Evolutionary conservation across 1,140 invertebrate genomes (phyloP).

Genomic region (Dinoponera quadriceps): DNA sequence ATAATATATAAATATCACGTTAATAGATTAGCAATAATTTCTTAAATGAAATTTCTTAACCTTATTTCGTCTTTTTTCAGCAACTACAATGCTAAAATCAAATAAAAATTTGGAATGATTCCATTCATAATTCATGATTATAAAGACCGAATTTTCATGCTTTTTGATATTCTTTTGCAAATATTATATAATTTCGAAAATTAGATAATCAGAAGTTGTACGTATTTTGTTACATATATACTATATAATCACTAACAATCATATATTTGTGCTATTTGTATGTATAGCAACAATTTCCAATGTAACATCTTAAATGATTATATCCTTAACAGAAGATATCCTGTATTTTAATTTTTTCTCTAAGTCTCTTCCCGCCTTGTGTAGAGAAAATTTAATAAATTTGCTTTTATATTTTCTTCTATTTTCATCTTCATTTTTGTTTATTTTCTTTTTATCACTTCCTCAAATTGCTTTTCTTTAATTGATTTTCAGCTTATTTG

Average conservation of each 20-base stretch:
- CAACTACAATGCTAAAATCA: conserved; percentile 42
- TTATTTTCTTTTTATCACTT: conserved; percentile 71
- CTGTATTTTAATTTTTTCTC: neutral
- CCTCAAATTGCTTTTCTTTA: conserved; percentile 29
- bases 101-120: conserved; percentile 64
- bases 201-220: neutral
- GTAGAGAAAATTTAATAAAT: conserved; percentile 7
- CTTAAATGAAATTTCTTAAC: conserved; percentile 33
- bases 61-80: conserved; percentile 45
- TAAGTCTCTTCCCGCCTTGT: neutral
- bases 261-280: conserved; percentile 27
- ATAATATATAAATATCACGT: conserved; percentile 41
- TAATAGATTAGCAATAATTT: conserved; percentile 38
- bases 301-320: conserved; percentile 33
- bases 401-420: neutral
- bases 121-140: conserved; percentile 35
- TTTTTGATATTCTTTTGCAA: conserved; percentile 35
- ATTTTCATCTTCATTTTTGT: too few species aligned
- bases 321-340: conserved; percentile 16
- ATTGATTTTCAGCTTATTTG: conserved; percentile 35
- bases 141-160: conserved; percentile 38
- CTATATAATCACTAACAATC: conserved; percentile 10
- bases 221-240: neutral
- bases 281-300: conserved; percentile 30
- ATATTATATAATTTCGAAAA: conserved; percentile 36